Base-by-base conservation (phyloP, 1,140 invertebrate genomes). In the Colletes gigas region DNA sequence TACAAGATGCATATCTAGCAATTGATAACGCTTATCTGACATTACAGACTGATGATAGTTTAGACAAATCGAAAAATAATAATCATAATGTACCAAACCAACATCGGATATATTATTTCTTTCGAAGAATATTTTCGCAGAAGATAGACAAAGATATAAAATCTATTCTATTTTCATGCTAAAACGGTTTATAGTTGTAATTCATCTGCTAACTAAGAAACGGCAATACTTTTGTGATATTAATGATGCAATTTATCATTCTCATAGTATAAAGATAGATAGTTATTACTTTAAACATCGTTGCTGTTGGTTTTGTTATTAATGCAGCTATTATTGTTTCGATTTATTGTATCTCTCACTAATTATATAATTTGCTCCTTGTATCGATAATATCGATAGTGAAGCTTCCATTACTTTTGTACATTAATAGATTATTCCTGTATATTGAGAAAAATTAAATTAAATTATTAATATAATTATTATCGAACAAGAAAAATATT, bases 181-280 rank as follows among this genome's bases (percentile, higher is more conserved):
- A 54, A 66, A 79, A 44, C 78, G 44, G 39, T 67, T n/a, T 55
- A 17, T 54, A 84, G 39, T 66, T 21, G 39, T 72, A 63, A 50
- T 70, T 55, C 70, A 47, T 50, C 67, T 63, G 60, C 21, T 67
- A 57, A 54, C 21, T 19, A 63, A 78, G 41, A 63, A 78, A 78
- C 77, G 75, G 80, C 88, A 89, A 88, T 87, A 88, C 63, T 84
- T 78, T 89, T 91, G 89, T 91, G 89, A 91, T 90, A 91, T 90
- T 90, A 91, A 90, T 76, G 85, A 86, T 83, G 87, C 87, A 68
- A 83, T 86, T 81, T 83, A 63, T 71, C 72, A 19, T 82, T 75
- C 47, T 30, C 76, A 71, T 44, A 67, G 75, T 10, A 39, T 50
- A 76, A 47, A 55, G 17, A 55, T 47, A 47, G 44, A 57, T 67